Evolutionary conservation across 2,797 vertebrate genomes (phyloP).

Genomic region (Morelia viridis): DNA sequence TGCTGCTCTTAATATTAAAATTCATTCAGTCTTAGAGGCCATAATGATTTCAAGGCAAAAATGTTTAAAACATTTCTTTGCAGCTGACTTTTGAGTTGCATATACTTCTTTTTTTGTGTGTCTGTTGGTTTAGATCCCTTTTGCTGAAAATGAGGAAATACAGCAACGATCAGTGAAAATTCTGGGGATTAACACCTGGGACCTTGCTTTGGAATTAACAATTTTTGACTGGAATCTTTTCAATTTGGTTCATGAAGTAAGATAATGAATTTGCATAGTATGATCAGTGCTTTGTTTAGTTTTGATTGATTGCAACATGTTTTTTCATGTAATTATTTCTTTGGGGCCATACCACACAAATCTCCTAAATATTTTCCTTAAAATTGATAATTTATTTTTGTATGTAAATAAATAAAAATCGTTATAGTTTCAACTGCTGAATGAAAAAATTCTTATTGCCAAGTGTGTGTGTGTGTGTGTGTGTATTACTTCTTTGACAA

Average conservation of each 20-base stretch:
- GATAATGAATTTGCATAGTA: neutral
- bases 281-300: neutral
- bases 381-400: too few species aligned
- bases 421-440: neutral
- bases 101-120: conserved; percentile 59
- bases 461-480: too few species aligned
- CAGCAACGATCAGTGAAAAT: conserved; percentile 86
- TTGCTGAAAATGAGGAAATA: conserved; percentile 86
- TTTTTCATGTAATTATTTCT: neutral
- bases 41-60: conserved; percentile 63
- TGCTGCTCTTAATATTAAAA: conserved; percentile 63
- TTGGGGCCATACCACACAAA: neutral
- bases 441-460: neutral
- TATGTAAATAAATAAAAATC: neutral
- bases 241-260: conserved; percentile 91
- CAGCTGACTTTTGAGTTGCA: conserved; percentile 34
- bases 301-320: neutral
- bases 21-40: conserved; percentile 60
- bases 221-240: conserved; percentile 94
- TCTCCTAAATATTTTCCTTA: neutral
- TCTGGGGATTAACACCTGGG: conserved; percentile 95
- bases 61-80: conserved; percentile 57
- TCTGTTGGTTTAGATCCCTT: conserved; percentile 78
- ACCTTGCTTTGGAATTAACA: conserved; percentile 89
- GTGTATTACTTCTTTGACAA: neutral